These are phyloP conservation scores for Acleris cristana DNA, from an alignment of 2,888 invertebrate species.

Conservation along the genomic window DNA sequence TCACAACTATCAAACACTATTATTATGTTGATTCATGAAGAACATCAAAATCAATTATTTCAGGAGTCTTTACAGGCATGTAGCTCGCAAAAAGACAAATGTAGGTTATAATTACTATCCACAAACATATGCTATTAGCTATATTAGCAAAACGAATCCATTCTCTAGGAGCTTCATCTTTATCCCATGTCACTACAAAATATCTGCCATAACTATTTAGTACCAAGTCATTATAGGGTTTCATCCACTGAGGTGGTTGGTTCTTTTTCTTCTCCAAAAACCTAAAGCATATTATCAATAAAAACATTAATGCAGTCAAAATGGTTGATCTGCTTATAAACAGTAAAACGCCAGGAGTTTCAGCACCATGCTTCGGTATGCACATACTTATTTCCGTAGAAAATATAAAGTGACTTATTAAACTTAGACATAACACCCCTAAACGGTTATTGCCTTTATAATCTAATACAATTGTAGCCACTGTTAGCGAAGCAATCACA, in stretches of 20 bases:
- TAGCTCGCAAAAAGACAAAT: conserved; percentile 45
- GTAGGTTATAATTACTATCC: conserved; percentile 45
- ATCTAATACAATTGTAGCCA: conserved; percentile 10
- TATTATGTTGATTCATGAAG: neutral
- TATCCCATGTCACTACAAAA: conserved; percentile 45
- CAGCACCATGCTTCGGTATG: conserved; percentile 48
- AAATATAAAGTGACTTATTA: conserved; percentile 52
- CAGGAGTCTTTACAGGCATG: conserved; percentile 43
- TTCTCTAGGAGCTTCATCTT: conserved; percentile 37
- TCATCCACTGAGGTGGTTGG: conserved; percentile 45
- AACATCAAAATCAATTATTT: conserved; percentile 9
- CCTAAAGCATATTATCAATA: conserved; percentile 47
- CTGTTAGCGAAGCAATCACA: conserved; percentile 19
- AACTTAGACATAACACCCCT: conserved; percentile 48
- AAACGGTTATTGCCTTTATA: conserved; percentile 43
- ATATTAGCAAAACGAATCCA: conserved; percentile 54
- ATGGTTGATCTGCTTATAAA: conserved; percentile 54
- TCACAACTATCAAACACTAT: too few species aligned
- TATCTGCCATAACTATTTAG: conserved; percentile 42
- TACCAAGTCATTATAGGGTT: conserved; percentile 46
- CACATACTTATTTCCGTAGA: conserved; percentile 40
- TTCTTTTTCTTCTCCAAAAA: conserved; percentile 42
- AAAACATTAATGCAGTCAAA: conserved; percentile 45
- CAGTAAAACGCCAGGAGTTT: conserved; percentile 52
- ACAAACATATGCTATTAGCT: conserved; percentile 43